Evolutionary conservation across 53 echinoderm and acorn worm species (phyloP), one percentile per base, ranked within the genome.

Genomic region (Arbacia lixula): DNA sequence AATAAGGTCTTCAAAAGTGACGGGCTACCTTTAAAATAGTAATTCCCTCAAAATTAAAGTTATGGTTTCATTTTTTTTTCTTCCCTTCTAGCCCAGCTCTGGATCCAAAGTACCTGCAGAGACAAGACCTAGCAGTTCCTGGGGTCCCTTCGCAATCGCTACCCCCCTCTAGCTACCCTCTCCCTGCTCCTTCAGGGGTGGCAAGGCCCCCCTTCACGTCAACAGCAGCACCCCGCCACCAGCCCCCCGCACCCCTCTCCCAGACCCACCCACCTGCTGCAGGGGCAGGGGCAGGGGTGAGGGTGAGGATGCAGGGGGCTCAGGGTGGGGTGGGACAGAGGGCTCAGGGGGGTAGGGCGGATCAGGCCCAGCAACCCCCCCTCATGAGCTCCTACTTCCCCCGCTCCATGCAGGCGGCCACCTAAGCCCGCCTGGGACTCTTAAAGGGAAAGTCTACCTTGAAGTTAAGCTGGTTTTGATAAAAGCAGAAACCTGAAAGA

Each of bases 361-460:
- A 58, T 26, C 87, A 84, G 29, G 57, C 51, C 4, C 76, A 77
- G 36, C n/a, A n/a, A n/a, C 95, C 95, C 1, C 93, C 95, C 5
- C 84, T 95, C 9, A 90, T 93, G 88, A 95, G 95, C 54, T 90
- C 95, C 25, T 95, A 95, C 82, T 95, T 95, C 38, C 93, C 95
- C 0, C 43, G 83, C 6, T 80, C 88, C 40, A 85, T 93, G 67
- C 79, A 78, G 27, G 39, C 79, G 24, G 79, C 79, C 10, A 36
- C 79, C 14, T 78, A 75, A n/a, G n/a, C n/a, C n/a, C n/a, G n/a
- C n/a, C n/a, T n/a, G n/a, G n/a, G n/a, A n/a, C n/a, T n/a, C n/a
- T n/a, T n/a, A n/a, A n/a, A n/a, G n/a, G n/a, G n/a, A n/a, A n/a
- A n/a, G n/a, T n/a, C n/a, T n/a, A n/a, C n/a, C n/a, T n/a, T n/a